Evolutionary conservation across 2,113 vertebrate species (phyloP).

Genomic region (Elephantulus edwardii): DNA sequence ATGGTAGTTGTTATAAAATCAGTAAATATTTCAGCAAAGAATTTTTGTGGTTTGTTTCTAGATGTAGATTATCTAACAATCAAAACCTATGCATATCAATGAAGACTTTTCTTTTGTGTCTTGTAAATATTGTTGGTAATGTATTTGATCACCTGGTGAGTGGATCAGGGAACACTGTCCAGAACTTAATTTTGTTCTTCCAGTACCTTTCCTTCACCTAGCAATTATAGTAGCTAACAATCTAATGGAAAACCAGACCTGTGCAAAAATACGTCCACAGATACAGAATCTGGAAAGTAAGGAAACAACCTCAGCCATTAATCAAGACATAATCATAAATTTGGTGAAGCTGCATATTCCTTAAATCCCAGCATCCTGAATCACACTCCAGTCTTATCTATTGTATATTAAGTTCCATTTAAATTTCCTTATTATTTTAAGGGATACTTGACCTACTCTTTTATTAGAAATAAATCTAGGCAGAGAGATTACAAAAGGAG

Average conservation of each 20-base stretch:
- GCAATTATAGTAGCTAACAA: neutral
- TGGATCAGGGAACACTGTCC: neutral
- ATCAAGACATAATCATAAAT: neutral
- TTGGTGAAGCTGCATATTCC: neutral
- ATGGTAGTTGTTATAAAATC: conserved; percentile 71
- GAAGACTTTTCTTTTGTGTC: neutral
- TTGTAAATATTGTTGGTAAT: neutral
- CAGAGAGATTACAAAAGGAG: neutral
- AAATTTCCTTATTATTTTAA: conserved; percentile 54
- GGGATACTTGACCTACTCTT: conserved; percentile 45
- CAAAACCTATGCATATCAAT: neutral
- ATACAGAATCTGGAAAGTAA: neutral
- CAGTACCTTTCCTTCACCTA: neutral
- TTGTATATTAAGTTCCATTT: conserved; percentile 56
- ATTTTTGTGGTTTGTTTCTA: conserved; percentile 77
- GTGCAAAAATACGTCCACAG: neutral
- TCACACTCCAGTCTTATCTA: neutral
- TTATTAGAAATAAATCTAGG: conserved; percentile 42
- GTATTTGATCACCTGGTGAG: neutral
- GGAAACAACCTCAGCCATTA: neutral
- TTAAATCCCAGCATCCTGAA: neutral
- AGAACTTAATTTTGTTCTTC: neutral
- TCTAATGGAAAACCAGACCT: neutral
- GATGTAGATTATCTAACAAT: conserved; percentile 61
- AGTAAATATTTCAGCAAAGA: conserved; percentile 81